These are phyloP conservation scores for Drosophila melanogaster DNA, from an alignment of 1,140 invertebrate species.

Conservation along the genomic window DNA sequence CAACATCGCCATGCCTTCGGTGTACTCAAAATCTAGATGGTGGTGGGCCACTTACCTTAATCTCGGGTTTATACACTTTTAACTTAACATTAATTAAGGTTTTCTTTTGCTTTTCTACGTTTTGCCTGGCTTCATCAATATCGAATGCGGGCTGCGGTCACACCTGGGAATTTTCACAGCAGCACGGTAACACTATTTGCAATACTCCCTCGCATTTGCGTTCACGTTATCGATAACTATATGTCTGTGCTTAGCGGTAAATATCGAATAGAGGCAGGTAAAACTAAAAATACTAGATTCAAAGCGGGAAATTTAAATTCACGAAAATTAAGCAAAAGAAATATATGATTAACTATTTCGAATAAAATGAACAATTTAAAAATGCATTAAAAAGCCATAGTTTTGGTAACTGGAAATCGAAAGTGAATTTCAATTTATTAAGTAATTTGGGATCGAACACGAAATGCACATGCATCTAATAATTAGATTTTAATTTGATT, in stretches of 20 bases:
- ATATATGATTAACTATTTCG: too few species aligned
- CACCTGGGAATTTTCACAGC: slow-evolving; percentile 13
- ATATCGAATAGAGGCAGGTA: not conserved
- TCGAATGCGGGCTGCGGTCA: slow-evolving; percentile 23
- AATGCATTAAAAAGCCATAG: not conserved
- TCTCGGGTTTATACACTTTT: slow-evolving; percentile 67
- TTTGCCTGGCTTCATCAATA: slow-evolving; percentile 37
- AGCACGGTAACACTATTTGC: slow-evolving; percentile 18
- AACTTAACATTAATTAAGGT: slow-evolving; percentile 75
- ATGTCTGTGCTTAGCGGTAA: not conserved
- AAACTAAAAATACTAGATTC: slow-evolving; percentile 16
- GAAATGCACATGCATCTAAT: slow-evolving; percentile 67
- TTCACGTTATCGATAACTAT: slow-evolving; percentile 6
- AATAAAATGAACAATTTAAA: too few species aligned
- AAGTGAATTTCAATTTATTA: slow-evolving; percentile 76
- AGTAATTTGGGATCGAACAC: slow-evolving; percentile 69
- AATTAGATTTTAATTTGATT: slow-evolving; percentile 35
- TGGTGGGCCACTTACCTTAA: slow-evolving; percentile 58
- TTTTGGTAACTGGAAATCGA: slow-evolving; percentile 50
- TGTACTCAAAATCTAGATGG: slow-evolving; percentile 1
- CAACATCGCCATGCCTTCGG: not conserved
- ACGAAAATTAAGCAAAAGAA: too few species aligned
- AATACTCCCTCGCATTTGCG: slow-evolving; percentile 18
- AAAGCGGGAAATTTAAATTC: not conserved
- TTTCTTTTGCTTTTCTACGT: slow-evolving; percentile 44